Percentiles rank a stretch among this genome's conserved stretches.
Evolutionary conservation across 1,140 invertebrate genomes (phyloP).

Genomic region (Marisa cornuarietis): DNA sequence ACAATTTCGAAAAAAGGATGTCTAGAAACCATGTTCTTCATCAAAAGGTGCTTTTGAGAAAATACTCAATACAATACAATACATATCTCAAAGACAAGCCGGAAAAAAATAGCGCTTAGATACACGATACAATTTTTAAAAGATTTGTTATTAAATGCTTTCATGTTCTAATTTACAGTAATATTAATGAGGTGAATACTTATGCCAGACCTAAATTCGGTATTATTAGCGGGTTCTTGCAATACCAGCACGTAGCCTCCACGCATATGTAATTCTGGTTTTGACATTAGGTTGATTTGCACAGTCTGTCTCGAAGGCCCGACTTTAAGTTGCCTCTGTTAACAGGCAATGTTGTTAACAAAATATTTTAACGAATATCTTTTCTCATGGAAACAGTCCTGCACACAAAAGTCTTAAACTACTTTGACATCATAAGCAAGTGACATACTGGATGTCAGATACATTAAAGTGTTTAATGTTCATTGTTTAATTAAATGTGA

Average conservation of each 20-base stretch:
- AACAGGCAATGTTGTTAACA: neutral
- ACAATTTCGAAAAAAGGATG: no score
- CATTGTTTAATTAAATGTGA: no score
- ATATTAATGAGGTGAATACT: neutral
- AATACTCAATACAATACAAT: no score
- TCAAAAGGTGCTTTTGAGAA: no score
- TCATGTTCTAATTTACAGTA: no score
- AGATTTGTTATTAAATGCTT: no score
- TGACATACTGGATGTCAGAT: neutral
- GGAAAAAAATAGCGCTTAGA: no score
- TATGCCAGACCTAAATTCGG: slow-evolving; percentile 47
- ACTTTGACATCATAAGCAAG: neutral
- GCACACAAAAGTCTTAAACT: neutral
- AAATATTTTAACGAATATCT: neutral
- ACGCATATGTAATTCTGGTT: slow-evolving; percentile 63
- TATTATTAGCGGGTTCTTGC: slow-evolving; percentile 63
- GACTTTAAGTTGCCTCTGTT: neutral
- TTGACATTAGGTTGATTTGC: slow-evolving; percentile 31
- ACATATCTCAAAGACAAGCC: no score
- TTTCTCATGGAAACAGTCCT: neutral
- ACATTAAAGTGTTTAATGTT: no score
- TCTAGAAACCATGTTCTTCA: no score
- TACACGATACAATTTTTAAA: no score
- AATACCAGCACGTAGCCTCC: slow-evolving; percentile 65
- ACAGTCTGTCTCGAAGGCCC: slow-evolving; percentile 12